Conservation (phyloP, 2,113 vertebrate species). For the Phodopus roborovskii region DNA sequence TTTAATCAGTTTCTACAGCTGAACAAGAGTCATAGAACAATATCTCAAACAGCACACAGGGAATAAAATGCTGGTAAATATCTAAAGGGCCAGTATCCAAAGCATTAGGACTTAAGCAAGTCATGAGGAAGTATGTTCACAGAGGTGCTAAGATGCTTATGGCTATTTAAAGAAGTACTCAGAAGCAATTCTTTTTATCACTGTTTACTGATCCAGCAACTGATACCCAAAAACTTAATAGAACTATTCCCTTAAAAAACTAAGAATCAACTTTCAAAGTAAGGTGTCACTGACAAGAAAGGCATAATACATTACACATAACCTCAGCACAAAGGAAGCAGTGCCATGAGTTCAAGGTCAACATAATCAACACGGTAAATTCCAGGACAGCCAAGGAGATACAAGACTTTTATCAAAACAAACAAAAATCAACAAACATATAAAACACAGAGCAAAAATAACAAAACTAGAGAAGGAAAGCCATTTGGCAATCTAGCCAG, state of each 20-base stretch:
- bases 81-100: not conserved
- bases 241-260: not conserved
- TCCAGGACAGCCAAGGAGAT: no score
- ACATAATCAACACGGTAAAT: not conserved
- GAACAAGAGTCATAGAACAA: not conserved
- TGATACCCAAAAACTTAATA: not conserved
- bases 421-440: not conserved
- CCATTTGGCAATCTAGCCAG: not conserved
- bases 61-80: constrained; percentile 12
- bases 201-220: not conserved
- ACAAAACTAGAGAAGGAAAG: not conserved
- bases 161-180: not conserved
- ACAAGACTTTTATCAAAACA: no score
- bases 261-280: not conserved
- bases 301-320: not conserved
- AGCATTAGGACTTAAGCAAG: not conserved
- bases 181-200: not conserved
- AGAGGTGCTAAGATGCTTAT: not conserved
- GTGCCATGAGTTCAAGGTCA: not conserved
- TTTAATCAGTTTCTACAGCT: constrained; percentile 14
- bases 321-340: not conserved
- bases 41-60: not conserved
- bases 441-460: not conserved
- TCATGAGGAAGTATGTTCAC: not conserved
- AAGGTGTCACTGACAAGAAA: not conserved